Conservation (phyloP, 2,113 vertebrate species). For the Phasianus colchicus region DNA sequence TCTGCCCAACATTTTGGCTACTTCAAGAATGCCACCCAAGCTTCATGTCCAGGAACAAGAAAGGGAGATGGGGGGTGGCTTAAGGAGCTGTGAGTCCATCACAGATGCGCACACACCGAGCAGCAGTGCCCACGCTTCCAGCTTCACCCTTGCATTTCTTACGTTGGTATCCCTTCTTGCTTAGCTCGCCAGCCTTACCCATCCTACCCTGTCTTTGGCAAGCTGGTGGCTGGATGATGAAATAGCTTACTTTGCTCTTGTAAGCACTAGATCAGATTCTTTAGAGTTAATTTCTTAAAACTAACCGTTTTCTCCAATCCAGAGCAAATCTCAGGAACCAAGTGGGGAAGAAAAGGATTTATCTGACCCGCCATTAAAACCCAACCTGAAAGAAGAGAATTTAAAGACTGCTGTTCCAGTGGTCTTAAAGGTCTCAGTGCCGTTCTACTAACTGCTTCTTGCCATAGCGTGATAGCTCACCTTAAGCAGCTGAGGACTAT, state of each 20-base stretch:
- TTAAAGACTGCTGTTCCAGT: slow-evolving; percentile 73
- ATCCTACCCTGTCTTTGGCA: slow-evolving; percentile 50
- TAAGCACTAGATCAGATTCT: slow-evolving; percentile 27
- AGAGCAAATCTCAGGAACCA: slow-evolving; percentile 81
- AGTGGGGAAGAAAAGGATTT: slow-evolving; percentile 77
- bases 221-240: slow-evolving; percentile 58
- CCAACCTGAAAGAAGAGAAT: slow-evolving; percentile 71
- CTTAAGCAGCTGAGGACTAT: slow-evolving; percentile 31
- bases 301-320: slow-evolving; percentile 84
- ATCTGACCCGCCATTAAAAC: slow-evolving; percentile 71
- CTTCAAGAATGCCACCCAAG: slow-evolving; percentile 37
- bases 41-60: slow-evolving; percentile 1
- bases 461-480: slow-evolving; percentile 30
- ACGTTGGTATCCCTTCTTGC: slow-evolving; percentile 54
- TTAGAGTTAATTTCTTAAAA: slow-evolving; percentile 57
- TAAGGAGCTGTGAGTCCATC: slow-evolving; percentile 30
- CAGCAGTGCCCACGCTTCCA: slow-evolving; percentile 67
- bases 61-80: neutral
- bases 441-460: slow-evolving; percentile 71
- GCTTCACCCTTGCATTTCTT: slow-evolving; percentile 69
- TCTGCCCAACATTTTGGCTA: slow-evolving; percentile 28
- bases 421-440: slow-evolving; percentile 79
- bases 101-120: neutral
- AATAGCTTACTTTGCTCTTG: slow-evolving; percentile 48
- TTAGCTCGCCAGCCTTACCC: slow-evolving; percentile 69